A percentile compares a stretch with the other conserved stretches of the same genome.
These are phyloP conservation scores for Anabas testudineus DNA, from an alignment of 2,797 vertebrate genomes.

Conservation along the genomic window DNA sequence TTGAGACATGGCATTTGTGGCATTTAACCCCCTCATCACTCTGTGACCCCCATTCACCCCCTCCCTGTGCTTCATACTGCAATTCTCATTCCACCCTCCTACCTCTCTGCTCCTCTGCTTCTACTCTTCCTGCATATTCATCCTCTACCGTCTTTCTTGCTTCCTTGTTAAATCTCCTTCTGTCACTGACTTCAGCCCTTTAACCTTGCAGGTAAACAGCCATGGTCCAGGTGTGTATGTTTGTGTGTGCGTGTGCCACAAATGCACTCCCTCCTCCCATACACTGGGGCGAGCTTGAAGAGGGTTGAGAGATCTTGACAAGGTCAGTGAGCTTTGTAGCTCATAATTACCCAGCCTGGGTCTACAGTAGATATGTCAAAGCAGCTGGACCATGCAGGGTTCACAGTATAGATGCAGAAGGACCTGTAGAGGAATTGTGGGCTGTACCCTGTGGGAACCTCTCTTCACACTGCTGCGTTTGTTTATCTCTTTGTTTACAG, in stretches of 20 bases:
- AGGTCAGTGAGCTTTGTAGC: conserved; percentile 83
- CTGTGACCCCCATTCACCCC: conserved; percentile 64
- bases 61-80: conserved; percentile 71
- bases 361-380: conserved; percentile 73
- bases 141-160: conserved; percentile 55
- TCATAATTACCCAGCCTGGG: conserved; percentile 79
- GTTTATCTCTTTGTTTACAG: not conserved
- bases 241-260: conserved; percentile 44
- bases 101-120: conserved; percentile 52
- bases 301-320: conserved; percentile 75
- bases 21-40: conserved; percentile 84
- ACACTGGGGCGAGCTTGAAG: conserved; percentile 45
- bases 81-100: conserved; percentile 55
- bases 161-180: conserved; percentile 71
- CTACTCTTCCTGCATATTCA: conserved; percentile 73
- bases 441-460: not conserved
- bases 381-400: conserved; percentile 59
- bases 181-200: conserved; percentile 77
- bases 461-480: not conserved
- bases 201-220: conserved; percentile 80
- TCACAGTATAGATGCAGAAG: conserved; percentile 33
- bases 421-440: conserved; percentile 15
- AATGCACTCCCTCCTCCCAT: conserved; percentile 54
- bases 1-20: conserved; percentile 83
- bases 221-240: conserved; percentile 60